A percentile compares a stretch with the other conserved stretches of the same genome.
Evolutionary conservation across 2,113 vertebrate species (phyloP).

Genomic region (Chrysemys picta): DNA sequence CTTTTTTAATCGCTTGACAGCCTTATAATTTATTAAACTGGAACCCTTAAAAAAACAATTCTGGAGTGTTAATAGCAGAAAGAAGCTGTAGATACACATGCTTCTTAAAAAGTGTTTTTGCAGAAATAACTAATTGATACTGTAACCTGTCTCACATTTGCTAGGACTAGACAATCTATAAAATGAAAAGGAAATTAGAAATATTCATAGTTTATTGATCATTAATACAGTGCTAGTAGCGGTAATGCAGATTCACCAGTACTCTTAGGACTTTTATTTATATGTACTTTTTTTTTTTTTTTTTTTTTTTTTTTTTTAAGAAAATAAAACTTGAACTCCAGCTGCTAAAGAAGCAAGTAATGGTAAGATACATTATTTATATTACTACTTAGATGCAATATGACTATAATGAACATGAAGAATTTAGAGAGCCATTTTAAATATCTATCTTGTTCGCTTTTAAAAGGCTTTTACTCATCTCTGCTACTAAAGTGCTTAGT

Average conservation of each 20-base stretch:
- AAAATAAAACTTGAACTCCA: conserved; percentile 92
- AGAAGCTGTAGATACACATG: not conserved
- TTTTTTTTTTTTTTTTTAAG: conserved; percentile 75
- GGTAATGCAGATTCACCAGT: not conserved
- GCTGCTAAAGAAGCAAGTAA: conserved; percentile 88
- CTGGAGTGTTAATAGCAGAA: not conserved
- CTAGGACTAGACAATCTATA: not conserved
- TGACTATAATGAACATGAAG: not conserved
- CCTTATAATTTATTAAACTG: not conserved
- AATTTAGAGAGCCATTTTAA: not conserved
- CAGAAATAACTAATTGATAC: not conserved
- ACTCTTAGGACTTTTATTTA: not conserved
- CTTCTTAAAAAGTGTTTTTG: not conserved
- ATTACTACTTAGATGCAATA: not conserved
- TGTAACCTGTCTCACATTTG: not conserved
- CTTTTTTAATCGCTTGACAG: no score
- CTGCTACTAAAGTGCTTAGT: not conserved
- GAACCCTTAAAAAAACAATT: not conserved
- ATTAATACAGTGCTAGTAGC: not conserved
- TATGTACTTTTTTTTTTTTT: not conserved
- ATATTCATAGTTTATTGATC: not conserved
- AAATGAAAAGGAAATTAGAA: not conserved
- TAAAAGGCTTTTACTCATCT: not conserved
- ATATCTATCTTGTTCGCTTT: not conserved
- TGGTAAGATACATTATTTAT: conserved; percentile 80